Evolutionary conservation across 2,888 invertebrate genomes (phyloP), one percentile per base, ranked within the genome.

Genomic region (Exocentrus adspersus): DNA sequence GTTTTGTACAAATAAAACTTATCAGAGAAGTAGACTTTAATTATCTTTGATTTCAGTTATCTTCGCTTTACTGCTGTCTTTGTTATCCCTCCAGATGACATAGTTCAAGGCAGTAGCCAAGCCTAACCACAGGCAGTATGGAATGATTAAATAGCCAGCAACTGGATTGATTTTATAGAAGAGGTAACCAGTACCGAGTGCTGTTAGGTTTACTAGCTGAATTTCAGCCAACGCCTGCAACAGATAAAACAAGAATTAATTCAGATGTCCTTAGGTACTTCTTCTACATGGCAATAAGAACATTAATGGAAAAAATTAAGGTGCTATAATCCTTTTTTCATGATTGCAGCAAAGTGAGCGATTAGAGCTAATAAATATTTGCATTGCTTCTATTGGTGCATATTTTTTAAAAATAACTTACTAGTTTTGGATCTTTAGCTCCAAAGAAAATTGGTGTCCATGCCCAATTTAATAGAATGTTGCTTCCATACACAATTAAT

Each of bases 371-470:
- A n/a, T n/a, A 24, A 24, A 24, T 24, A 24, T 24, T 24, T 24
- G 24, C 24, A 24, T 3, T 3, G 24, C 4, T 41, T 41, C 12
- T 2, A n/a, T 32, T 32, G n/a, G 9, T 7, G 1, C 5, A 14
- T n/a, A 12, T 41, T 41, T 14, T 42, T 42, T 16, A 16, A 2
- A 20, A 62, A 71, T 52, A 42, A 78, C 84, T 82, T 83, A 92
- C 93, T 86, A 88, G 85, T 84, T 91, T 89, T n/a, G 89, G 84
- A 71, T 88, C 87, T 69, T 89, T 90, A 21, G 85, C 82, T 43
- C 89, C 90, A 80, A 95, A 95, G 83, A 95, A 95, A 21, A 95
- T 87, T 1, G 93, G 94, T 0, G 91, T 88, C 94, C 94, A 95
- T 0, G 89, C 86, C 92, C 92, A 94, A 79, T 95, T 95, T 0